Evolutionary conservation across 2,888 invertebrate species (phyloP), one percentile per base, ranked within the genome.

Genomic region (Nysson spinosus): DNA sequence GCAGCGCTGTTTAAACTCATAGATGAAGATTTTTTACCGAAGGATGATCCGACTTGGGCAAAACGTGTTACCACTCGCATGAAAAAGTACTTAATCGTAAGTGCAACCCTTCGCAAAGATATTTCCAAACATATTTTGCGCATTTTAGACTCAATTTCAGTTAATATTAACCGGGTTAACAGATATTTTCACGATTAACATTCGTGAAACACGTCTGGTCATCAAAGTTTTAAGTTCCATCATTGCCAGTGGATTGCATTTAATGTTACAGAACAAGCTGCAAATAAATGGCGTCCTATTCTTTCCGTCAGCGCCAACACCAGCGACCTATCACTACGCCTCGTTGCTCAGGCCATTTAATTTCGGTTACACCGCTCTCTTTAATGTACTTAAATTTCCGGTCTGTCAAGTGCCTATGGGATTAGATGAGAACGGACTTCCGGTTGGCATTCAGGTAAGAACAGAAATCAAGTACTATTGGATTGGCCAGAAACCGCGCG

Each of bases 341-440:
- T 90, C 94, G 14, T 90, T 94, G 68, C 84, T 95, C 6, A 91
- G 94, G 49, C 93, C 95, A 0, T 94, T 91, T 87, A 96, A 97
- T 88, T 96, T 96, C 85, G 91, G 92, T 42, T 96, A 96, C 87
- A 96, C 95, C 88, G 93, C 92, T 14, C 88, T 97, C 50, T 94
- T 96, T 87, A 98, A 97, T 88, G 93, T 93, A 6, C 87, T 97
- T 14, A 92, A 93, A 40, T 88, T 96, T 42, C 97, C 97, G 0
- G 92, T 91, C 0, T 96, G 94, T 0, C 95, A 96, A 89, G 93
- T 96, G 2, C 96, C 96, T 0, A 86, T 96, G 26, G 96, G 96
- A 0, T 85, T 96, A 40, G 91, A 90, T 77, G 81, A 87, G 2
- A 88, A 90, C 4, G 95, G 95, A 0, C 81, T 96, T 0, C 96